Evolutionary conservation across 2,888 invertebrate species (phyloP).

Genomic region (Sarcophaga variegata): DNA sequence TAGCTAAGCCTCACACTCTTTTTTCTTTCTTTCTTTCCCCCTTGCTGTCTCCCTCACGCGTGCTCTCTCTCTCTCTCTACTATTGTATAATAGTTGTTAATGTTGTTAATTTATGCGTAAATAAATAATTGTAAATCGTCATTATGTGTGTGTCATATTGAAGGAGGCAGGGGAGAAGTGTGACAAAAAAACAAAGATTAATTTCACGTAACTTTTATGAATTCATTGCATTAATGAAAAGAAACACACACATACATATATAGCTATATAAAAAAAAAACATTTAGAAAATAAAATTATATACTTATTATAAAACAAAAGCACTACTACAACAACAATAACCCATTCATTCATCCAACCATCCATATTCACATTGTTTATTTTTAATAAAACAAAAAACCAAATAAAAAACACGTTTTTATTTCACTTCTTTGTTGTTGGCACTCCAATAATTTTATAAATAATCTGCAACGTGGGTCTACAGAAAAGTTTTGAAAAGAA

Average conservation of each 20-base stretch:
- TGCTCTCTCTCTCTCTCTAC: background rate
- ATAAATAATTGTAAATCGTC: constrained; percentile 18
- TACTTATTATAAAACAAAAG: background rate
- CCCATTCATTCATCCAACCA: no score
- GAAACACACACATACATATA: background rate
- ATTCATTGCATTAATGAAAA: constrained; percentile 27
- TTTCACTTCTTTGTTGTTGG: background rate
- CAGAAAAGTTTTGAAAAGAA: background rate
- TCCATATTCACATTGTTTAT: constrained; percentile 31
- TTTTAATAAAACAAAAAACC: background rate
- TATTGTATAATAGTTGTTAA: constrained; percentile 43
- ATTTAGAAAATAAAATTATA: background rate
- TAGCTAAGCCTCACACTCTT: no score
- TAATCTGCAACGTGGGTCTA: constrained; percentile 4
- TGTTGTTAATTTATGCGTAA: constrained; percentile 44
- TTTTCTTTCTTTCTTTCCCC: no score
- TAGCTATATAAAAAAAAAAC: background rate
- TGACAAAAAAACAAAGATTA: constrained; percentile 2
- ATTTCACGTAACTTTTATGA: constrained; percentile 48
- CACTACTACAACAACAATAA: background rate
- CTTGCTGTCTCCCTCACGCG: no score
- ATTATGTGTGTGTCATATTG: background rate
- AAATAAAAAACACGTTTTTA: constrained; percentile 29
- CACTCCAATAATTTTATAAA: constrained; percentile 1
- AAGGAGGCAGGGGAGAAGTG: background rate